These are phyloP conservation scores for Myxocyprinus asiaticus DNA, from an alignment of 2,113 vertebrate genomes.

Conservation along the genomic window DNA sequence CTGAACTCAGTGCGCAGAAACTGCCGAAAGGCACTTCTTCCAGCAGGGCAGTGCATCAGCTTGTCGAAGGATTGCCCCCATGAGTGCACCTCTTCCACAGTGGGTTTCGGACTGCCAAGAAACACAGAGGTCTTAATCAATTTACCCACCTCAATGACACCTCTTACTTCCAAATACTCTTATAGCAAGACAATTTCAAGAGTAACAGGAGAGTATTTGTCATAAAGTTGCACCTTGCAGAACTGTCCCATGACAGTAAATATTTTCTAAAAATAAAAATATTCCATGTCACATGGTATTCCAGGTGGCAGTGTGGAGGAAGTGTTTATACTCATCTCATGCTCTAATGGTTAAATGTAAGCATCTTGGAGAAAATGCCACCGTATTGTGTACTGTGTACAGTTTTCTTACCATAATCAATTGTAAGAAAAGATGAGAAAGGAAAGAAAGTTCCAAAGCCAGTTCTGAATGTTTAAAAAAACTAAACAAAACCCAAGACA, in stretches of 20 bases:
- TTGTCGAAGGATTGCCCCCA: conserved; percentile 98
- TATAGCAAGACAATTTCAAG: background rate
- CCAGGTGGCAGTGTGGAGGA: background rate
- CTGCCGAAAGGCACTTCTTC: conserved; percentile 90
- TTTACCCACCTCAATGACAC: background rate
- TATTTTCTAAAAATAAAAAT: background rate
- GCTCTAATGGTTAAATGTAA: background rate
- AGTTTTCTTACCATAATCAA: too few relatives aligned
- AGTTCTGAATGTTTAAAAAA: too few relatives aligned
- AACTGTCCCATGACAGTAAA: too few relatives aligned
- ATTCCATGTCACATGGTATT: background rate
- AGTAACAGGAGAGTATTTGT: background rate
- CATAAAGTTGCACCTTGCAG: background rate
- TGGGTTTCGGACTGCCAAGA: conserved; percentile 80
- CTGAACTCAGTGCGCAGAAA: conserved; percentile 98
- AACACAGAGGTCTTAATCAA: background rate
- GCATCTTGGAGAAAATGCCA: background rate
- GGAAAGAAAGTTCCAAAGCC: too few relatives aligned
- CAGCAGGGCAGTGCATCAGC: conserved; percentile 88
- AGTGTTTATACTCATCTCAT: background rate
- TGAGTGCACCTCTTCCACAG: conserved; percentile 84
- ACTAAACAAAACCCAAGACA: too few relatives aligned
- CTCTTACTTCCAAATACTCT: background rate
- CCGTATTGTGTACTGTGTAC: too few relatives aligned
- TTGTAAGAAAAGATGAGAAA: too few relatives aligned